A percentile compares a stretch with the other conserved stretches of the same genome.
Conservation (phyloP, 2,113 vertebrate species). For the Tachycineta bicolor region DNA sequence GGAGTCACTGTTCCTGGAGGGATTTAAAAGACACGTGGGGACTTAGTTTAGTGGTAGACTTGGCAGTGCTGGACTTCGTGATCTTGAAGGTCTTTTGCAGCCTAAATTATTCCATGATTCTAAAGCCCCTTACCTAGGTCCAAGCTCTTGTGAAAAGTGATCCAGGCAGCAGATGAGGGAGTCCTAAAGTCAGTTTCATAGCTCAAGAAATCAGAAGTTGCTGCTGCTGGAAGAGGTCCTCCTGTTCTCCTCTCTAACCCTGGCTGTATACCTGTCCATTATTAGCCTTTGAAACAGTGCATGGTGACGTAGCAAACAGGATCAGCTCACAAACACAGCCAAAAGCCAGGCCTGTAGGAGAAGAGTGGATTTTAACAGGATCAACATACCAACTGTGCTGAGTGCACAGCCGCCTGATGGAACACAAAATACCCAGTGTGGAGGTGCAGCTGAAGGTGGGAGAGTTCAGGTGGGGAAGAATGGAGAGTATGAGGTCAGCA, state of each 20-base stretch:
- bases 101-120: neutral
- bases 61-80: neutral
- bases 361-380: neutral
- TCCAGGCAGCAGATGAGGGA: neutral
- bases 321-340: neutral
- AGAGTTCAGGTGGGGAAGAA: neutral
- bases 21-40: neutral
- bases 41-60: neutral
- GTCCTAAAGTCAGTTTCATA: neutral
- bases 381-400: rapidly evolving
- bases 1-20: neutral
- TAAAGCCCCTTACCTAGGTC: neutral
- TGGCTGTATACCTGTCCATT: neutral
- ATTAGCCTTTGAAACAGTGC: neutral
- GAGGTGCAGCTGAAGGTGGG: neutral
- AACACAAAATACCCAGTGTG: neutral
- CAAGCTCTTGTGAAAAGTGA: neutral
- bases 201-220: neutral
- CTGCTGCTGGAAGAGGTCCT: neutral
- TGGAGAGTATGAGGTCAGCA: neutral
- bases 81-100: neutral
- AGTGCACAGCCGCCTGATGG: neutral
- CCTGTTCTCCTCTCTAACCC: neutral
- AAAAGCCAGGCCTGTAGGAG: neutral
- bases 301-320: rapidly evolving